Conservation (phyloP, 2,797 vertebrate genomes). For the Spinus pinus region DNA sequence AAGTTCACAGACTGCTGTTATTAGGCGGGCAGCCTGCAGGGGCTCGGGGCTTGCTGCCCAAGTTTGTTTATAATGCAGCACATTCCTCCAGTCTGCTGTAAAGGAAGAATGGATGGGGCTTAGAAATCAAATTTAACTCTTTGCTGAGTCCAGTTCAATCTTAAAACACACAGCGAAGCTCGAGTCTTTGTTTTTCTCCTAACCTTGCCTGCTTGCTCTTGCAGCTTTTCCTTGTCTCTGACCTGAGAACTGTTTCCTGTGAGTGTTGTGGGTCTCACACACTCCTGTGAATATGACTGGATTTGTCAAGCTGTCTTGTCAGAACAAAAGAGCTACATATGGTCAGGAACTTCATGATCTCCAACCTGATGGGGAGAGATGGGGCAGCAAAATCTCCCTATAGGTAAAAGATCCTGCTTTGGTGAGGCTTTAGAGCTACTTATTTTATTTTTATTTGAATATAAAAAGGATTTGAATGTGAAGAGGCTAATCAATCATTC, state of each 20-base stretch:
- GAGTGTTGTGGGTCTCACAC: not conserved
- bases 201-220: not conserved
- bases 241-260: not conserved
- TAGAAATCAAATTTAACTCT: slow-evolving; percentile 28
- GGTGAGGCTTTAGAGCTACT: not conserved
- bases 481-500: not conserved
- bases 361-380: not conserved
- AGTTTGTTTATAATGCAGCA: slow-evolving; percentile 52
- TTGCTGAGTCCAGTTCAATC: not conserved
- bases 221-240: not conserved
- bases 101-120: not conserved
- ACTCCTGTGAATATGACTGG: not conserved
- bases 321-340: not conserved
- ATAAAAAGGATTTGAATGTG: not conserved
- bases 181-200: not conserved
- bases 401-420: not conserved
- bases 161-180: not conserved
- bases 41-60: not conserved
- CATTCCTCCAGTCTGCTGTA: not conserved
- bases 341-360: not conserved
- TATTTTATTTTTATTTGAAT: not conserved
- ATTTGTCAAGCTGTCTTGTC: not conserved
- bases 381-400: not conserved
- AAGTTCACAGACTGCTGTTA: slow-evolving; percentile 11
- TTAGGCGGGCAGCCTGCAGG: slow-evolving; percentile 37